Conservation (phyloP, 2,888 invertebrate species). For the Ischnura elegans region DNA sequence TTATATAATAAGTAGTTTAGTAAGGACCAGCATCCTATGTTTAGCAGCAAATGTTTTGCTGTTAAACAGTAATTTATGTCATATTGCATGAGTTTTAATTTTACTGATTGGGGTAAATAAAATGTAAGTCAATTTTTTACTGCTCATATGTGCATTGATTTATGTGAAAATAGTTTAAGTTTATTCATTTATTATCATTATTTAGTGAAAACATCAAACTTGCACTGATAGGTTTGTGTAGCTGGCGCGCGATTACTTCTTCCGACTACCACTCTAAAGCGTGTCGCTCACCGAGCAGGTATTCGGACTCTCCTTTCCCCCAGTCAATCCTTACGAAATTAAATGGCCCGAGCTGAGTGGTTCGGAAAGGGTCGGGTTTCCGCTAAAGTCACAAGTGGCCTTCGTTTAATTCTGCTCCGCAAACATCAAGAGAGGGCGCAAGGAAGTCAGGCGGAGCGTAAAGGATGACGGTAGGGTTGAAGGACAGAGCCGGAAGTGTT, state of each 20-base stretch:
- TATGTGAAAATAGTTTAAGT: too few species aligned
- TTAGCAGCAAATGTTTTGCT: too few species aligned
- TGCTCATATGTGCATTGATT: too few species aligned
- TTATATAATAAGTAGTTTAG: too few species aligned
- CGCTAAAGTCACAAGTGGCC: constrained; percentile 48
- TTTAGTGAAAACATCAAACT: background rate
- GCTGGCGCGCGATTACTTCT: background rate
- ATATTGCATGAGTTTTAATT: too few species aligned
- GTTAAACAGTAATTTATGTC: too few species aligned
- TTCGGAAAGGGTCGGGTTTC: constrained; percentile 11
- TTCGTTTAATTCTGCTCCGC: constrained; percentile 34
- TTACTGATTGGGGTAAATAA: too few species aligned
- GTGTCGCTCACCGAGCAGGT: background rate
- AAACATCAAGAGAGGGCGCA: background rate
- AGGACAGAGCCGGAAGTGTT: background rate
- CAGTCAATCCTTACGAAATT: background rate
- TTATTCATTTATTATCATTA: too few species aligned
- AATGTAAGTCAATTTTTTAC: too few species aligned
- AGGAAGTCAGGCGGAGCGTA: background rate
- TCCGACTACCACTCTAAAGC: background rate
- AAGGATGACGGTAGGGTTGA: background rate
- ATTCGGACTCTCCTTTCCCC: background rate
- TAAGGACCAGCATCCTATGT: too few species aligned
- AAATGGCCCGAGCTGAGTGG: constrained; percentile 26
- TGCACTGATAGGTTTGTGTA: background rate